Base-by-base conservation (phyloP, 2,888 invertebrate genomes). In the Cryptophagus acutangulus region DNA sequence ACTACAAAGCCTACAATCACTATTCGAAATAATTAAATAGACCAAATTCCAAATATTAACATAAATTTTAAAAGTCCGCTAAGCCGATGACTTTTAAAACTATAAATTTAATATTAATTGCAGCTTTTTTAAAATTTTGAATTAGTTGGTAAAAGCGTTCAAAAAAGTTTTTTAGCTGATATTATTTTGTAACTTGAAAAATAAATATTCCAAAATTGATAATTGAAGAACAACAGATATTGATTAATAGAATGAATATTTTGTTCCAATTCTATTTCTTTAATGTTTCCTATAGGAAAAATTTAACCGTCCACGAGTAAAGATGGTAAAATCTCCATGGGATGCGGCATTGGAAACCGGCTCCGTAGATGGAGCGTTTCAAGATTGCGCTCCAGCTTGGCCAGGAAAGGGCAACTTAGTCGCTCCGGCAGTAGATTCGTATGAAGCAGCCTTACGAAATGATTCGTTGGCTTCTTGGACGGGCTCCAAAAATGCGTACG, bases 271-370 rank as follows among this genome's bases (percentile, higher is more conserved):
- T n/a, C n/a, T n/a, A n/a, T n/a, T n/a, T n/a, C n/a, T n/a, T n/a
- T n/a, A n/a, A 29, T 39, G 17, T 38, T 31, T 38, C 48, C 52
- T 55, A n/a, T 62, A 80, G 73, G 79, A 80, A 58, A 73, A 76
- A 55, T 76, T 76, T 59, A 65, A 68, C 14, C 71, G 73, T 45
- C 77, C 79, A 1, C 73, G 75, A 36, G 61, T 82, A 6, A 77
- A 78, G 52, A 63, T 82, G 38, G 69, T 81, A 1, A 78, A 80
- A 60, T 77, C 81, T 0, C 84, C 84, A 1, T 82, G 83, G 82
- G 80, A 82, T 54, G 81, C 82, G 1, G 82, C 83, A n/a, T 62
- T 82, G 18, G 76, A 81, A 61, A 78, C 81, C 13, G 82, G 83
- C n/a, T 76, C 78, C 8, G 81, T 82, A 1, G 82, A 82, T 40